Evolutionary conservation across 1,140 invertebrate species (phyloP).

Genomic region (Cataglyphis hispanica): DNA sequence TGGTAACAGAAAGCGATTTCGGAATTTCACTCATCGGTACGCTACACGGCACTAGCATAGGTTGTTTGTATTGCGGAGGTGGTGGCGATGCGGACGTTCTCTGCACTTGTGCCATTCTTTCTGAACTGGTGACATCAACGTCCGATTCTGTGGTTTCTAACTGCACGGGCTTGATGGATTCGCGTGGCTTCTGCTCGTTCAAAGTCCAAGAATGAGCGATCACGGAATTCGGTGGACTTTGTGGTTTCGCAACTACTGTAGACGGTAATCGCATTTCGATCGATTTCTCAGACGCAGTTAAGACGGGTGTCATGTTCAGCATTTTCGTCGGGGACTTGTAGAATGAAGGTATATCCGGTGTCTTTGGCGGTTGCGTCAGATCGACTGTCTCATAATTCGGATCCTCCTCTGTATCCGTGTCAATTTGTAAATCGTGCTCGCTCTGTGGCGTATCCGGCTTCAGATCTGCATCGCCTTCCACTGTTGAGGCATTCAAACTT

Average conservation of each 20-base stretch:
- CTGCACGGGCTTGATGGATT: slow-evolving; percentile 59
- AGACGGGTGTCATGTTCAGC: slow-evolving; percentile 57
- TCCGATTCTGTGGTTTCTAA: slow-evolving; percentile 46
- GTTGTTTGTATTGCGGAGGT: slow-evolving; percentile 77
- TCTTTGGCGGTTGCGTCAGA: slow-evolving; percentile 83
- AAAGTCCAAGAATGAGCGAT: slow-evolving; percentile 83
- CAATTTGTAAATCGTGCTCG: slow-evolving; percentile 94
- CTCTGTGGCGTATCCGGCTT: slow-evolving; percentile 95
- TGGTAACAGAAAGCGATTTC: slow-evolving; percentile 71
- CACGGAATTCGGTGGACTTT: slow-evolving; percentile 76
- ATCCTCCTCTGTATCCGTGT: slow-evolving; percentile 93
- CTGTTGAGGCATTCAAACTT: slow-evolving; percentile 89
- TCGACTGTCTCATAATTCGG: slow-evolving; percentile 87
- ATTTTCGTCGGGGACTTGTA: slow-evolving; percentile 83
- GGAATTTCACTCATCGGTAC: slow-evolving; percentile 74
- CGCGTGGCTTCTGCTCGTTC: slow-evolving; percentile 76
- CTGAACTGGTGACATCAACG: slow-evolving; percentile 51
- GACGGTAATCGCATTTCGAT: slow-evolving; percentile 76
- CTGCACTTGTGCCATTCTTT: slow-evolving; percentile 49
- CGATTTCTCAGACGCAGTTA: slow-evolving; percentile 78
- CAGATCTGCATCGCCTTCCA: slow-evolving; percentile 89
- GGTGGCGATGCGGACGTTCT: slow-evolving; percentile 62
- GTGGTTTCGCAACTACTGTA: slow-evolving; percentile 58
- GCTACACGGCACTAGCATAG: slow-evolving; percentile 67
- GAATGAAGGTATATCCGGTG: slow-evolving; percentile 85